Evolutionary conservation across 1,140 invertebrate species (phyloP).

Genomic region (Nephotettix cincticeps): DNA sequence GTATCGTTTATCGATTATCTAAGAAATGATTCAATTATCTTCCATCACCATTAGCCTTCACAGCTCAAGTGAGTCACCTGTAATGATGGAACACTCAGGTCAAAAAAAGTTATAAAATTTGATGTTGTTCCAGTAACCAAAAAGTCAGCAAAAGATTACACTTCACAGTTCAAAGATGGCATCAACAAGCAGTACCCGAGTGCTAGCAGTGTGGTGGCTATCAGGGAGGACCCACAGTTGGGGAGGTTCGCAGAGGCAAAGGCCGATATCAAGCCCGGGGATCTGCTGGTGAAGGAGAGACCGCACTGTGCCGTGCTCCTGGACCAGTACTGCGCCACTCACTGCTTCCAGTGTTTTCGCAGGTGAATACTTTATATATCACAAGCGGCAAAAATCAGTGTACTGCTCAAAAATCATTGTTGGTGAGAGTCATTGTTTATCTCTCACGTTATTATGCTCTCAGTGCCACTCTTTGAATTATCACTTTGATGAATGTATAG

Average conservation of each 20-base stretch:
- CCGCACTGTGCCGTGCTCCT: conserved; percentile 72
- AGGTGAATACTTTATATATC: conserved; percentile 55
- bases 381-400: too few relatives aligned
- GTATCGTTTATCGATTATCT: too few relatives aligned
- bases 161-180: conserved; percentile 6
- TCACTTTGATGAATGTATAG: too few relatives aligned
- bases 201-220: conserved; percentile 43
- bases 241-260: conserved; percentile 61
- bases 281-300: conserved; percentile 69
- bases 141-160: too few relatives aligned
- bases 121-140: background rate
- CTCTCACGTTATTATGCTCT: too few relatives aligned
- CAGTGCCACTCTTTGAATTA: too few relatives aligned
- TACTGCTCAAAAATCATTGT: too few relatives aligned
- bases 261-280: conserved; percentile 62
- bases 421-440: too few relatives aligned
- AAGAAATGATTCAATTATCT: too few relatives aligned
- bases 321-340: conserved; percentile 64
- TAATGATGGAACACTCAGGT: too few relatives aligned
- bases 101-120: background rate
- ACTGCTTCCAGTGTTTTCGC: conserved; percentile 79
- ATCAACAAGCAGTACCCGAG: conserved; percentile 28
- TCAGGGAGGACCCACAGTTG: conserved; percentile 49
- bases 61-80: too few relatives aligned
- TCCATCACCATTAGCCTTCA: too few relatives aligned